Conservation (phyloP, 2,888 invertebrate genomes). For the Aquatica leii region DNA sequence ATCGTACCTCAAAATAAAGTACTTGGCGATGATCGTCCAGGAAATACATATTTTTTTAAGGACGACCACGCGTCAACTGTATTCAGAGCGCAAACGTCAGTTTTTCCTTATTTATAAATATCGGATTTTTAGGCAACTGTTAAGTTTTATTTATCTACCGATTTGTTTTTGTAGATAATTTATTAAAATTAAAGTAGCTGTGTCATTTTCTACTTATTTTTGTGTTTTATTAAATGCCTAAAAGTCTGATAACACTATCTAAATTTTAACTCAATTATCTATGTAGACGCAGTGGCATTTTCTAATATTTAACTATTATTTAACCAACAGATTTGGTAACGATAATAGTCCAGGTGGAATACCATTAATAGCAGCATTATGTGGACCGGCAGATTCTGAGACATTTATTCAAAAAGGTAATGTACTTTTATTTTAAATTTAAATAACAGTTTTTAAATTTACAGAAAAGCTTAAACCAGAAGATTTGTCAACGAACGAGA, state of each 20-base stretch:
- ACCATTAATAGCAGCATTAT: constrained; percentile 8
- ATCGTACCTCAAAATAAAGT: constrained; percentile 25
- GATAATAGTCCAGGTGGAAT: background rate
- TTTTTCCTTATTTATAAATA: background rate
- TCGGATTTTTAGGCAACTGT: background rate
- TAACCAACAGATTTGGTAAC: background rate
- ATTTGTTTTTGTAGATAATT: no score
- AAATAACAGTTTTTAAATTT: background rate
- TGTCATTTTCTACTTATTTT: background rate
- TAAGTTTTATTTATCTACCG: no score
- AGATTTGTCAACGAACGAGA: constrained; percentile 47
- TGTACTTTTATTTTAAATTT: background rate
- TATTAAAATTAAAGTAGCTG: no score
- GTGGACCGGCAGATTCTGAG: constrained; percentile 1
- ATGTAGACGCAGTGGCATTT: background rate
- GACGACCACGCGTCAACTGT: constrained; percentile 48
- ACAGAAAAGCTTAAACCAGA: constrained; percentile 6
- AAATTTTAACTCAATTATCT: no score
- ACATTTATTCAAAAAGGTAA: constrained; percentile 6
- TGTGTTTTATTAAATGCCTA: background rate
- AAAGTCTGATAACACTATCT: background rate
- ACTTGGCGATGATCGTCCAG: background rate
- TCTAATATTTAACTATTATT: background rate
- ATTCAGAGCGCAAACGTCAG: constrained; percentile 51
- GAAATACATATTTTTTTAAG: constrained; percentile 49